These are phyloP conservation scores for Perognathus longimembris DNA, from an alignment of 2,113 vertebrate species.

Conservation along the genomic window DNA sequence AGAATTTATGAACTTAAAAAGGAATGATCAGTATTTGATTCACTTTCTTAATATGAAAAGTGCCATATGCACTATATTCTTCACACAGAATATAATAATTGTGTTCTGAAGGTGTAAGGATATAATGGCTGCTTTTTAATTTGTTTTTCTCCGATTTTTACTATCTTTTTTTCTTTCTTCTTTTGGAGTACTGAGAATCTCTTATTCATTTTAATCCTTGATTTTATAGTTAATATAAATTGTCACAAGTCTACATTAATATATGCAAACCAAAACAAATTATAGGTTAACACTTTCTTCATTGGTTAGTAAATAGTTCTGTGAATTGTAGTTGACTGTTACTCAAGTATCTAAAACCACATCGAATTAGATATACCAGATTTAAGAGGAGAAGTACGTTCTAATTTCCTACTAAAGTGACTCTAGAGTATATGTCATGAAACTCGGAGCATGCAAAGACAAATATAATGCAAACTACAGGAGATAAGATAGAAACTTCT, in stretches of 20 bases:
- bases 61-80: background rate
- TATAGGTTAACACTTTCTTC: background rate
- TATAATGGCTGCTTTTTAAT: background rate
- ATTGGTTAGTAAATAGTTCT: background rate
- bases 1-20: background rate
- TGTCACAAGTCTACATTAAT: background rate
- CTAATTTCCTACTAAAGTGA: background rate
- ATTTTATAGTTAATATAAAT: background rate
- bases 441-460: background rate
- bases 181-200: background rate
- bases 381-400: background rate
- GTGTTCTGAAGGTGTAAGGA: background rate
- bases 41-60: background rate
- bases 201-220: background rate
- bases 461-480: background rate
- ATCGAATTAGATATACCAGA: background rate
- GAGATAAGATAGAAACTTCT: background rate
- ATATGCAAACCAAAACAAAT: conserved; percentile 3
- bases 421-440: background rate
- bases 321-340: background rate
- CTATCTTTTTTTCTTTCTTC: background rate
- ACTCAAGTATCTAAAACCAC: background rate
- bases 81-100: background rate
- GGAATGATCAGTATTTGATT: background rate
- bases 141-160: background rate